Evolutionary conservation across 37 sponge, comb jelly and placozoan species (phyloP).

Genomic region (Hexactinellida sp.): DNA sequence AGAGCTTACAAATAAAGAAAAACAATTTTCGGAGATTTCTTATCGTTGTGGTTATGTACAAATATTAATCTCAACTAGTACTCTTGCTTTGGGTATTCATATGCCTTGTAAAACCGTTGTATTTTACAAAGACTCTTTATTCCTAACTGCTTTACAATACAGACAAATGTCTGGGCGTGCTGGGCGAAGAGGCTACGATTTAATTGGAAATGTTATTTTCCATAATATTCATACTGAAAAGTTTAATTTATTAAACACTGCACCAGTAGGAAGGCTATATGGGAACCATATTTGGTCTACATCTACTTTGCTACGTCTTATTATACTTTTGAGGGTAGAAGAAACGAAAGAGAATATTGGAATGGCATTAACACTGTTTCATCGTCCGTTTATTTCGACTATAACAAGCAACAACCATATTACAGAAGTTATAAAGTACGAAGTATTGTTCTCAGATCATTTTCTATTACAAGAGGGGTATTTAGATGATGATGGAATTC

Average conservation of each 20-base stretch:
- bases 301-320: background rate
- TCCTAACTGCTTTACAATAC: background rate
- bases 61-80: background rate
- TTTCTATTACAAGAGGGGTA: background rate
- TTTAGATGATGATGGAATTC: background rate
- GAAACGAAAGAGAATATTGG: slow-evolving; percentile 11
- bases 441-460: slow-evolving; percentile 11
- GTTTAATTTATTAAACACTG: background rate
- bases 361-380: background rate
- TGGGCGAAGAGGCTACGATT: background rate
- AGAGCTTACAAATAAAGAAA: background rate
- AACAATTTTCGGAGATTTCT: background rate
- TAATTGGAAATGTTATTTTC: background rate
- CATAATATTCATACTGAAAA: slow-evolving; percentile 3
- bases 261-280: background rate
- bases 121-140: background rate
- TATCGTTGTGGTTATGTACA: slow-evolving; percentile 3
- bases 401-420: background rate
- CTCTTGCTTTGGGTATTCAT: slow-evolving; percentile 5
- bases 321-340: background rate
- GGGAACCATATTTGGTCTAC: slow-evolving; percentile 12
- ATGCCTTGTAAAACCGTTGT: slow-evolving; percentile 11
- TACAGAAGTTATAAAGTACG: background rate
- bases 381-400: background rate
- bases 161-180: slow-evolving; percentile 9